Evolutionary conservation across 2,797 vertebrate species (phyloP), one percentile per base, ranked within the genome.

Genomic region (Lycodopsis pacificus): DNA sequence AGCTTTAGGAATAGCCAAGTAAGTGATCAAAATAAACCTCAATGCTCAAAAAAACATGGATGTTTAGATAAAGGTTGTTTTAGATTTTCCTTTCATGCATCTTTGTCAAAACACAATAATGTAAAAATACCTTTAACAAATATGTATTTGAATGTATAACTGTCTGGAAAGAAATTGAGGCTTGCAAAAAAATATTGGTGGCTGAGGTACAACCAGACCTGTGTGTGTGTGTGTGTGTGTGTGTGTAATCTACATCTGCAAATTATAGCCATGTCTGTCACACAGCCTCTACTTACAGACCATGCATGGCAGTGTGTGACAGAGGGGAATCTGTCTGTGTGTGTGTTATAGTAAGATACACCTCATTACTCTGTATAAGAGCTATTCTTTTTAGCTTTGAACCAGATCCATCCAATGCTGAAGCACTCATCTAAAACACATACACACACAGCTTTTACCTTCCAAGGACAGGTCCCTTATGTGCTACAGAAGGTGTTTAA

Each of bases 371-470:
- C 65, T 54, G 7, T 3, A 8, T n/a, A 56, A 22, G 65, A 20
- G 49, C 9, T 9, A 13, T 4, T 30, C 48, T 65, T 32, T 65
- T 13, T 40, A 63, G 49, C 49, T 81, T 22, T 62, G 58, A 22
- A 62, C 36, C 34, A 25, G 14, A 17, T 62, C n/a, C 22, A 62
- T 4, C 49, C 63, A 61, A 38, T 61, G 58, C 58, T 49, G 56
- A 59, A 9, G 14, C 56, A 9, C 42, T 46, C 25, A 40, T 70
- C 22, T 51, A 22, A 48, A 25, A 64, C 44, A 32, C 51, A 58
- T 44, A 32, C 40, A 64, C 44, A 38, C 48, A 53, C n/a, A 67
- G 59, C 27, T 71, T 65, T 68, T 65, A 78, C 83, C 76, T 20
- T 72, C 69, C 71, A 81, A 69, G 79, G 79, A 65, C 44, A 27